phyloP scores from a whole-genome alignment of 53 echinoderm and acorn worm genomes.

The Echinarachnius parma region DNA sequence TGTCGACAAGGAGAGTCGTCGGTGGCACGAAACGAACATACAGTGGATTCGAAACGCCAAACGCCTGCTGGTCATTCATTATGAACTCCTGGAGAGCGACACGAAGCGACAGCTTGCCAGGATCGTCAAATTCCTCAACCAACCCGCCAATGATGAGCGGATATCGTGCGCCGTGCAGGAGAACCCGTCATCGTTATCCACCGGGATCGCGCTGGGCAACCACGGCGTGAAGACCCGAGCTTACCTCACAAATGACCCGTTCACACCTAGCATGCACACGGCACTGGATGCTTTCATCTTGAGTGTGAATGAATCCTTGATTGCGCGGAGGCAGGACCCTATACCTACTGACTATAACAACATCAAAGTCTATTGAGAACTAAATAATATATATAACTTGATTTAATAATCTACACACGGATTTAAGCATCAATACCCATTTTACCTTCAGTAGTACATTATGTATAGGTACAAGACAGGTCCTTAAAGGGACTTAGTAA shows the following conservation, averaged over 20 bases:
- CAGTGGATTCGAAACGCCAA: constrained; percentile 60
- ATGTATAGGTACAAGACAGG: too few relatives aligned
- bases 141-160: constrained; percentile 8
- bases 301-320: constrained; percentile 41
- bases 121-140: constrained; percentile 46
- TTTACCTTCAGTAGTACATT: too few relatives aligned
- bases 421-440: too few relatives aligned
- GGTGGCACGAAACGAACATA: constrained; percentile 54
- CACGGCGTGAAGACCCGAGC: constrained; percentile 63
- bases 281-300: constrained; percentile 32
- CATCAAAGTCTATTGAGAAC: constrained; percentile 15
- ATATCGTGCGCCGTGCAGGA: constrained; percentile 48
- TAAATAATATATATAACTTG: too few relatives aligned
- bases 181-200: constrained; percentile 67
- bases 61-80: constrained; percentile 55
- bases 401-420: too few relatives aligned
- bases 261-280: constrained; percentile 35
- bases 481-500: too few relatives aligned
- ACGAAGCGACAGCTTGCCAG: constrained; percentile 49
- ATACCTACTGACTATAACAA: constrained; percentile 22
- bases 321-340: neutral
- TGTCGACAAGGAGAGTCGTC: neutral
- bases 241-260: constrained; percentile 53
- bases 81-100: constrained; percentile 58
- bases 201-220: constrained; percentile 70